phyloP scores from a whole-genome alignment of 2,113 vertebrate genomes.

The Indicator indicator region DNA sequence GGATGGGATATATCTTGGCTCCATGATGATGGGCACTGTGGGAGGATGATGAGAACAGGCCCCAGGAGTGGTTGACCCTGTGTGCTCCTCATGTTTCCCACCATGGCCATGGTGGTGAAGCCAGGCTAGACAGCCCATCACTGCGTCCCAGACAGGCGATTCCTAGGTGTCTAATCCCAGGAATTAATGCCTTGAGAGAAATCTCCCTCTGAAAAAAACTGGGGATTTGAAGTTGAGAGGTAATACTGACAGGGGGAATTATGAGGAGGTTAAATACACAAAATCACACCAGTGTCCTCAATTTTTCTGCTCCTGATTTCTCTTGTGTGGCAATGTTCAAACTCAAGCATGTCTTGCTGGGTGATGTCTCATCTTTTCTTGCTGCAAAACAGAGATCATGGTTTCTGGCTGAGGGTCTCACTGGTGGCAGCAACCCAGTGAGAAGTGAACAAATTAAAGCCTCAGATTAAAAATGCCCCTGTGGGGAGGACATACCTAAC shows the following conservation, averaged over 20 bases:
- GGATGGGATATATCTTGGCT: background rate
- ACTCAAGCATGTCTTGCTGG: background rate
- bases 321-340: background rate
- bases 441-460: background rate
- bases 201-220: background rate
- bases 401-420: background rate
- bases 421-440: background rate
- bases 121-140: background rate
- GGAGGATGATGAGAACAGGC: background rate
- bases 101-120: background rate
- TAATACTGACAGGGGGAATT: background rate
- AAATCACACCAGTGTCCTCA: background rate
- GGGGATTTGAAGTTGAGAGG: conserved; percentile 12
- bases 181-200: conserved; percentile 1
- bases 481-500: background rate
- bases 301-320: background rate
- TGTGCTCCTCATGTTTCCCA: background rate
- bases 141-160: background rate
- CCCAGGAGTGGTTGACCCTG: accelerated
- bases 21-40: background rate
- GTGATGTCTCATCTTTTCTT: background rate
- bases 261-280: background rate
- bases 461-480: background rate
- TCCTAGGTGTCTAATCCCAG: background rate
- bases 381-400: accelerated